Percentiles rank a stretch among this genome's conserved stretches.
phyloP scores from a whole-genome alignment of 2,888 invertebrate species.

The Leptinotarsa juncta region DNA sequence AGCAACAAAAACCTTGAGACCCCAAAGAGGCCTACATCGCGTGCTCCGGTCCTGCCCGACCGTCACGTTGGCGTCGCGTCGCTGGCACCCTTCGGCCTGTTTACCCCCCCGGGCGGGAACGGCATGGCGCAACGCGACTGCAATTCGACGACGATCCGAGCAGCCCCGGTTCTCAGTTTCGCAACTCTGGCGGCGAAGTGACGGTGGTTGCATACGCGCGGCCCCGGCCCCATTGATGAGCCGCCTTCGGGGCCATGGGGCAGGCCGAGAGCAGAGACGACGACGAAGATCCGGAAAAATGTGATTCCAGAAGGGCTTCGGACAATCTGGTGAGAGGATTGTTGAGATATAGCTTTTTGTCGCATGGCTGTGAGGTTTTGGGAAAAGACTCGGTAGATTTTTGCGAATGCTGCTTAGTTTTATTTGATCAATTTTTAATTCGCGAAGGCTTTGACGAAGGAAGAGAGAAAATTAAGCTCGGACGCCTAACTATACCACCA shows the following conservation, averaged over 20 bases:
- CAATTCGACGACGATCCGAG: neutral
- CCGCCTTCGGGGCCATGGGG: constrained; percentile 71
- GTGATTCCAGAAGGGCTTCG: constrained; percentile 66
- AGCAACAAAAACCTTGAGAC: too few species aligned
- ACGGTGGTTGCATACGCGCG: constrained; percentile 38
- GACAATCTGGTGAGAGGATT: constrained; percentile 69
- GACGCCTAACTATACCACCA: too few species aligned
- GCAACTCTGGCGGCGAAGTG: constrained; percentile 32
- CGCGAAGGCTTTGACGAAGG: too few species aligned
- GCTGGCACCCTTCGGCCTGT: constrained; percentile 14
- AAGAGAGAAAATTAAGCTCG: too few species aligned
- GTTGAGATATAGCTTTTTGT: constrained; percentile 10
- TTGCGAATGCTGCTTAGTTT: neutral
- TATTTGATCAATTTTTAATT: neutral
- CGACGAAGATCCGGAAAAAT: constrained; percentile 69
- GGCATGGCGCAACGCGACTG: neutral
- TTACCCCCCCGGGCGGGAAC: constrained; percentile 11
- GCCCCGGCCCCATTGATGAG: constrained; percentile 66
- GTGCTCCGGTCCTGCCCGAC: neutral
- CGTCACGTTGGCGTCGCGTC: constrained; percentile 21
- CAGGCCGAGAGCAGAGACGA: constrained; percentile 70
- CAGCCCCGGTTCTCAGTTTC: constrained; percentile 27
- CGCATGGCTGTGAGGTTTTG: neutral
- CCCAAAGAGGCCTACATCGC: neutral
- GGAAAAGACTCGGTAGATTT: too few species aligned